phyloP scores from a whole-genome alignment of 2,113 vertebrate genomes.

The Pelusios castaneus region DNA sequence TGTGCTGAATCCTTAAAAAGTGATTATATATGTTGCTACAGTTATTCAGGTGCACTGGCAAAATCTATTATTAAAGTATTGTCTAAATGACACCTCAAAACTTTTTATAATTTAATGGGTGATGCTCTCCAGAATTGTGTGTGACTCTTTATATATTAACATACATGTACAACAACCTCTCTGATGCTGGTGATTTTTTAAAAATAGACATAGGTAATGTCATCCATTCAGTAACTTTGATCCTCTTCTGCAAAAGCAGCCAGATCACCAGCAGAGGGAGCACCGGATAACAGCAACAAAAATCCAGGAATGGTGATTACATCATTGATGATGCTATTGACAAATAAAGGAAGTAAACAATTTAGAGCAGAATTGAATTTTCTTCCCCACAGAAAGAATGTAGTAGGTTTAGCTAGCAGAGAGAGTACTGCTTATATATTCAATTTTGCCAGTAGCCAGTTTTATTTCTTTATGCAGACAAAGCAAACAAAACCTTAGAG shows the following conservation, averaged over 20 bases:
- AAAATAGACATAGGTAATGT: not conserved
- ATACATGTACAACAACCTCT: not conserved
- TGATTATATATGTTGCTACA: rapidly evolving
- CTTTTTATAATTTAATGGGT: not conserved
- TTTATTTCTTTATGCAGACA: not conserved
- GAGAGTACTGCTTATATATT: not conserved
- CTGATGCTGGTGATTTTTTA: not conserved
- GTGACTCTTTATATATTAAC: not conserved
- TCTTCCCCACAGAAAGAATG: not conserved
- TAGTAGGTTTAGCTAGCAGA: not conserved
- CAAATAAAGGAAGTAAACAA: not conserved
- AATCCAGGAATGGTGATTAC: not conserved
- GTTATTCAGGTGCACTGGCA: not conserved
- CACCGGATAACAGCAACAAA: not conserved
- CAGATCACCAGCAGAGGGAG: not conserved
- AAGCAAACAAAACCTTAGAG: rapidly evolving
- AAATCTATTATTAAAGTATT: not conserved
- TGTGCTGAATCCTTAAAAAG: not conserved
- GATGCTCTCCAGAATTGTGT: not conserved
- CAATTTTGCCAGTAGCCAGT: not conserved
- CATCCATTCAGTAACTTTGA: not conserved
- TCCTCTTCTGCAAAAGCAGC: not conserved
- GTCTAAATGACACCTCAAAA: not conserved
- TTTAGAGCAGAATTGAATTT: not conserved
- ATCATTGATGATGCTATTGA: not conserved